These are phyloP conservation scores for Atethmia centrago DNA, from an alignment of 2,888 invertebrate species.

Conservation along the genomic window DNA sequence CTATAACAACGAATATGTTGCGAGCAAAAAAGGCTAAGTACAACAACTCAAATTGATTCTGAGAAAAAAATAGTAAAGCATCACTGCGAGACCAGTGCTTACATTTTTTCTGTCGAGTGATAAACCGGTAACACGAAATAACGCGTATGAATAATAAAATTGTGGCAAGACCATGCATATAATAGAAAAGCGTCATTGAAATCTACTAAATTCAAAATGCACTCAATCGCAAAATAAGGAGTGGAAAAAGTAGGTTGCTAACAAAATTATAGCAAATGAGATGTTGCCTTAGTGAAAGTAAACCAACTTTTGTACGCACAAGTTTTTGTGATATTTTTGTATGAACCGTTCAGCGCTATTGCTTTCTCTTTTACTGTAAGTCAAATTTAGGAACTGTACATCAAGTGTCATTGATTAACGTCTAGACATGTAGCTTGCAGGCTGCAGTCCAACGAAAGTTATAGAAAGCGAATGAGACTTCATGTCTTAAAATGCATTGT, in stretches of 20 bases:
- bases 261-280: constrained; percentile 49
- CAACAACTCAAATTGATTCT: constrained; percentile 16
- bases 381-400: constrained; percentile 28
- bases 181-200: constrained; percentile 11
- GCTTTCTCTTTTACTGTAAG: constrained; percentile 61
- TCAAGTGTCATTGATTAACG: constrained; percentile 34
- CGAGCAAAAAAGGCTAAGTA: constrained; percentile 5
- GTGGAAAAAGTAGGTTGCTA: constrained; percentile 12
- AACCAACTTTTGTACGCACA: constrained; percentile 33
- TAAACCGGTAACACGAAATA: neutral
- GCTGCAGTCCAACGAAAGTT: neutral
- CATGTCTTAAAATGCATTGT: constrained; percentile 2
- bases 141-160: neutral
- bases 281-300: constrained; percentile 55
- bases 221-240: constrained; percentile 29
- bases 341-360: constrained; percentile 21
- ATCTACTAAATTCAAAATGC: constrained; percentile 9
- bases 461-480: constrained; percentile 35
- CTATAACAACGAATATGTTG: neutral
- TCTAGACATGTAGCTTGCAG: constrained; percentile 11
- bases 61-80: constrained; percentile 4
- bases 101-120: constrained; percentile 4
- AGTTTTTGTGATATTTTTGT: constrained; percentile 52
- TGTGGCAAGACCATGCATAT: neutral
- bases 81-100: neutral